Evolutionary conservation across 2,888 invertebrate genomes (phyloP), one percentile per base, ranked within the genome.

Genomic region (Chymomyza fuscimana): DNA sequence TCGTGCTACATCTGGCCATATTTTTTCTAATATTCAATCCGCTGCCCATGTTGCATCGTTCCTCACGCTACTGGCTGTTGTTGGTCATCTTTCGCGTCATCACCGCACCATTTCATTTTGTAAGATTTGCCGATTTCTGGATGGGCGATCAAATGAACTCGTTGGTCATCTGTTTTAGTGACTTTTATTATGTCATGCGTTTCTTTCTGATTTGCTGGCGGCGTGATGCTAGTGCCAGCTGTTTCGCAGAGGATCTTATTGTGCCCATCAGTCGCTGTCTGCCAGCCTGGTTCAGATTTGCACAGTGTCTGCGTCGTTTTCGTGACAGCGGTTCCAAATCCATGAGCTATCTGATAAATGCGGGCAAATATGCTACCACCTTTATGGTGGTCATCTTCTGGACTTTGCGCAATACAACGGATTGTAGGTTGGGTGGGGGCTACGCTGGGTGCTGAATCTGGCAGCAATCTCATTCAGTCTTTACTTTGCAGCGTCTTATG

Each of bases 281-380:
- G 15, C 99, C 99, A 0, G 98, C 99, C 0, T 99, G 98, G 97
- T 97, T 97, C 76, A 95, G 99, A n/a, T 98, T 99, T 92, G 97
- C 98, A 74, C 99, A 99, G 92, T 99, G 99, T 86, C 92, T 99
- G 63, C 93, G 99, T 0, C 95, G 99, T 66, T 99, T 98, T 91
- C 93, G 96, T 5, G 99, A 99, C 92, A 97, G 98, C 1, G 94
- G 94, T 77, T 86, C 82, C 5, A 96, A 97, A 89, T 96, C 96
- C 0, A 96, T 97, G 92, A 97, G 98, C 0, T 99, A 99, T 93
- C 93, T 99, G 60, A 96, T 96, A 1, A 99, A 99, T 92, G 99
- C 99, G 3, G 97, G 97, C 67, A 99, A 99, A 92, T 99, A 99
- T 91, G 98, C 92, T 1, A 98, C 98, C 0, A 97, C 98, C 0